Base-by-base conservation (phyloP, 2,113 vertebrate genomes). In the Alouatta palliata region DNA sequence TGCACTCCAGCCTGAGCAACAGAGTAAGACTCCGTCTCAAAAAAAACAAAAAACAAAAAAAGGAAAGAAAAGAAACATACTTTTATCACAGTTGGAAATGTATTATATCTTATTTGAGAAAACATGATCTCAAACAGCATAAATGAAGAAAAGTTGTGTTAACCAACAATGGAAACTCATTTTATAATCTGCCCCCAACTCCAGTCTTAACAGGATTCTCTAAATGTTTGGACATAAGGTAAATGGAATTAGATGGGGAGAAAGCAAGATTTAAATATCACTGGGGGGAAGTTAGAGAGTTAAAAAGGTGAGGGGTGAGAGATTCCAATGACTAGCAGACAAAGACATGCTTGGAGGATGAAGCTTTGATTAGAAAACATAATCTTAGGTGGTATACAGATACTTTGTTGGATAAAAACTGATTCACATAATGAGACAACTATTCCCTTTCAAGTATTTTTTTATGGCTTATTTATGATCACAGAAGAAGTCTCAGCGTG, bases 401-500 rank as follows among this genome's bases (percentile, higher is more conserved):
- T 1, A 30, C 14, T 49, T 64, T 11, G 6, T 17, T 87, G 45
- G 30, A 79, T 27, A 90, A 94, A 64, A 92, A 92, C 3, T 14
- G 54, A 80, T 23, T 85, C 40, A 32, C 27, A 9, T 21, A 45
- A 70, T 56, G 58, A 66, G 23, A 95, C 90, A 70, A 82, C 17
- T 4, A 66, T 64, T 90, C 49, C 66, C 17, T 61, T 90, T 70
- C 64, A 81, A 54, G 40, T 75, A 19, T 43, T 23, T 45, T 81
- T 66, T 71, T 17, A 68, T 84, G 64, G n/a, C 71, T 93, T 47
- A 7, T 9, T 52, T 83, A 32, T 27, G 80, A 92, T 76, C 87
- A 91, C 91, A 86, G 16, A 90, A 66, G 19, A 87, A 49, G 23
- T 82, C 89, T 85, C 77, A 12, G 32, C 40, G 37, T 80, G 56